Evolutionary conservation across 2,113 vertebrate genomes (phyloP).

Genomic region (Campylorhamphus procurvoides): DNA sequence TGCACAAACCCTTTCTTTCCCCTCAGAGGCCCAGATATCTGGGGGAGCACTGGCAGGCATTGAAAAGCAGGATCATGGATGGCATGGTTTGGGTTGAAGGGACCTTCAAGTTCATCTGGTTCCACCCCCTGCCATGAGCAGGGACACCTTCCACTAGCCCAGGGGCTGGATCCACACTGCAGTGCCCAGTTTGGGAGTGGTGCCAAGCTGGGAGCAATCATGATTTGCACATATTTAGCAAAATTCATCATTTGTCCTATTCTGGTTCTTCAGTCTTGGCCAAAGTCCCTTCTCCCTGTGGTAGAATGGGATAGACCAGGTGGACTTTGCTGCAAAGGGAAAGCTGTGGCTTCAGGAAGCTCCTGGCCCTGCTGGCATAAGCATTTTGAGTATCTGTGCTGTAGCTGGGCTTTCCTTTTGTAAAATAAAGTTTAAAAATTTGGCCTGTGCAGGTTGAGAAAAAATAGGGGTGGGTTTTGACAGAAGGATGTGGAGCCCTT

Average conservation of each 20-base stretch:
- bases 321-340: not conserved
- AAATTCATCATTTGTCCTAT: not conserved
- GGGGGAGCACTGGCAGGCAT: accelerated
- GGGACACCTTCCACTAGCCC: not conserved
- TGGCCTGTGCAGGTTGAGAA: accelerated
- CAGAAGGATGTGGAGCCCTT: not conserved
- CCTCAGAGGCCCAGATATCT: not conserved
- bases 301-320: not conserved
- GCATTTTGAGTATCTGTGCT: not conserved
- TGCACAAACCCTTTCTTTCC: not conserved
- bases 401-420: not conserved
- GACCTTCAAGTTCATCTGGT: not conserved
- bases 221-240: not conserved
- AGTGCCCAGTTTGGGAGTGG: not conserved
- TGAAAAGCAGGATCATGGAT: not conserved
- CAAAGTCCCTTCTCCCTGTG: not conserved
- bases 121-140: not conserved
- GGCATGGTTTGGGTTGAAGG: not conserved
- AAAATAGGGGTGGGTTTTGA: accelerated
- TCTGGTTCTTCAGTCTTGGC: not conserved
- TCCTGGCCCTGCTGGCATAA: not conserved
- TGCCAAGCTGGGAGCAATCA: not conserved
- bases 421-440: not conserved
- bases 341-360: not conserved
- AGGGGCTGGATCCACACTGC: not conserved